Evolutionary conservation across 2,797 vertebrate species (phyloP), one percentile per base, ranked within the genome.

Genomic region (Typhlichthys subterraneus): DNA sequence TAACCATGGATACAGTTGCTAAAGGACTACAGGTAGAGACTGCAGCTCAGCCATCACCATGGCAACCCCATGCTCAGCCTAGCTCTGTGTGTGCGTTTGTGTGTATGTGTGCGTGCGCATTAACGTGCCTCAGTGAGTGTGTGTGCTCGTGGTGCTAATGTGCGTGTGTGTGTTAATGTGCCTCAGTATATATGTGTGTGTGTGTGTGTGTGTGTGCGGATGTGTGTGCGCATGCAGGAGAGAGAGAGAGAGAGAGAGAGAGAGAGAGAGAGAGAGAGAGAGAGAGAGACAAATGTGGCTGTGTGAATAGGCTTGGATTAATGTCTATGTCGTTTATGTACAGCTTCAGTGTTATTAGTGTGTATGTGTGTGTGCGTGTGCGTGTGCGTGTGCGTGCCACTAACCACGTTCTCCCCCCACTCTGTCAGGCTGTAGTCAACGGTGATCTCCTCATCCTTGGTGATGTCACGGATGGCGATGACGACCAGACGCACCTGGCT

Each of bases 391-490:
- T 23, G 54, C 15, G 10, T 73, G 63, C 29, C 48, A 87, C 92
- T 90, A 49, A 93, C 92, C 89, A 90, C 74, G 64, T 92, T 93
- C 63, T 94, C 92, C 45, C 90, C 91, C 92, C 92, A 93, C 74
- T 94, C 92, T 0, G 89, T 93, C 76, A 93, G 86, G 79, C 93
- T 93, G 83, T 94, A 94, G 85, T 94, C 92, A 60, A 94, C 92
- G 0, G 92, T 93, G 77, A 94, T 94, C 84, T 94, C 93, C 76
- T 94, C 92, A 12, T 92, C 93, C 67, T 91, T 93, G 70, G 87
- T 81, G 80, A 94, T 94, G 81, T 94, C 92, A 63, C 92, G 86
- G 70, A 94, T 93, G 8, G 92, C 93, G 48, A 94, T 92, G 29
- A 94, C 92, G 1, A 93, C 92, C 70, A 94, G 63, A 6, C 92